Conservation (phyloP, 2,888 invertebrate genomes). For the Aleiodes alternator region DNA sequence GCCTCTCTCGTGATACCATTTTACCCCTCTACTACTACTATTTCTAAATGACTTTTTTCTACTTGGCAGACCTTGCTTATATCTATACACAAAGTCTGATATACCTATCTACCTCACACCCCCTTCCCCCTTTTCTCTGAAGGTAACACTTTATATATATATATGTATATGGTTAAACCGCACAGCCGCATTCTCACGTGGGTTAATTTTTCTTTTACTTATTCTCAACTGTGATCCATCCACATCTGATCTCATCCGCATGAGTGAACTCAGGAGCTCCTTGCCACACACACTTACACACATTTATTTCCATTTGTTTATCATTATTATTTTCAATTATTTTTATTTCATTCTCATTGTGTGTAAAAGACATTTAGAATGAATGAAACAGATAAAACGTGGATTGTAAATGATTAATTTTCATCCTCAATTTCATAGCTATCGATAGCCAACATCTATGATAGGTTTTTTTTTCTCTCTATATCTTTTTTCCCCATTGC, state of each 20-base stretch:
- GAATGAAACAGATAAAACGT: constrained; percentile 5
- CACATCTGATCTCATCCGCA: constrained; percentile 26
- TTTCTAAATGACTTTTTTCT: constrained; percentile 46
- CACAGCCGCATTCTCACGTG: constrained; percentile 56
- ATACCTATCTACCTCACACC: constrained; percentile 31
- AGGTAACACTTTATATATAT: constrained; percentile 3
- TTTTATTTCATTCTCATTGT: not conserved
- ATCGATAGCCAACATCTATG: constrained; percentile 10
- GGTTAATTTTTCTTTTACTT: constrained; percentile 45
- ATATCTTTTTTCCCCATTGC: not conserved
- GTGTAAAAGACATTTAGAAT: constrained; percentile 1
- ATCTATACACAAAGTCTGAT: constrained; percentile 43
- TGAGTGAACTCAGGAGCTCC: constrained; percentile 19
- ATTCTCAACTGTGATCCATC: constrained; percentile 15
- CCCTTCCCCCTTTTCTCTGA: not conserved
- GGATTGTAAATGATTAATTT: constrained; percentile 9
- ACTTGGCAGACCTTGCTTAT: constrained; percentile 54
- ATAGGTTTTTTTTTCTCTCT: not conserved
- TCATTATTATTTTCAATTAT: not conserved
- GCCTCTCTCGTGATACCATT: constrained; percentile 26
- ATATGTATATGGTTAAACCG: constrained; percentile 44
- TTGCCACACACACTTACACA: constrained; percentile 25
- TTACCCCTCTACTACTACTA: constrained; percentile 32
- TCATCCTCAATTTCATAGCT: not conserved
- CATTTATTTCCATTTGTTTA: constrained; percentile 15